These are phyloP conservation scores for Oplegnathus fasciatus DNA, from an alignment of 2,113 vertebrate species.

Conservation along the genomic window DNA sequence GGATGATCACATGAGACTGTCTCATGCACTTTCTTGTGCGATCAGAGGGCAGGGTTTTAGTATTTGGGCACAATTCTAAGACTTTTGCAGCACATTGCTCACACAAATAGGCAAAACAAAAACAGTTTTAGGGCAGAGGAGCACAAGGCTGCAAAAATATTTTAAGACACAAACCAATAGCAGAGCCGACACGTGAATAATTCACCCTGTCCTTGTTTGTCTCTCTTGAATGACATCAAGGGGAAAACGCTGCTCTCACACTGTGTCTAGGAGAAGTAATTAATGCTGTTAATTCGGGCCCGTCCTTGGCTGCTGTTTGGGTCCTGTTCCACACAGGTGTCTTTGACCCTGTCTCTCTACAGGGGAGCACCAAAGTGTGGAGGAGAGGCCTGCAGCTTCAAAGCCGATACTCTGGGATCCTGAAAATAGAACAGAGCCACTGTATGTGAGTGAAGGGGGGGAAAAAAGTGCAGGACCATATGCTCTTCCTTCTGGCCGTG, in stretches of 20 bases:
- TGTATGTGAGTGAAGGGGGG: constrained; percentile 50
- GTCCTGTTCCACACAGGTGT: constrained; percentile 48
- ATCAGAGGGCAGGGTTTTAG: not conserved
- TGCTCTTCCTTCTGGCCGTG: constrained; percentile 76
- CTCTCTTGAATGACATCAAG: constrained; percentile 56
- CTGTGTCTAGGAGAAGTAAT: constrained; percentile 57
- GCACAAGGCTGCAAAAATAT: not conserved
- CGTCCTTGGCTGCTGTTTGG: constrained; percentile 71
- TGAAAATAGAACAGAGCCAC: constrained; percentile 76
- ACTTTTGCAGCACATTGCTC: not conserved
- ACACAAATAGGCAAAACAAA: not conserved
- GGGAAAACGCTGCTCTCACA: not conserved
- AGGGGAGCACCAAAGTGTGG: constrained; percentile 44
- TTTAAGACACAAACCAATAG: constrained; percentile 8
- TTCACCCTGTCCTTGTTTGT: constrained; percentile 59
- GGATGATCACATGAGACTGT: not conserved
- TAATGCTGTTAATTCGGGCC: constrained; percentile 54
- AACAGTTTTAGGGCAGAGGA: not conserved
- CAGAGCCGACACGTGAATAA: constrained; percentile 15
- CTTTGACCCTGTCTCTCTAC: constrained; percentile 65
- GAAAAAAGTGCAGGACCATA: constrained; percentile 69
- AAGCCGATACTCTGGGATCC: constrained; percentile 56
- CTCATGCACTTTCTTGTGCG: not conserved
- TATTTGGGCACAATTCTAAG: not conserved
- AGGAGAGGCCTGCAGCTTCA: constrained; percentile 69